A percentile compares a stretch with the other conserved stretches of the same genome.
phyloP scores from a whole-genome alignment of 2,797 vertebrate species.

The Staurois parvus region DNA sequence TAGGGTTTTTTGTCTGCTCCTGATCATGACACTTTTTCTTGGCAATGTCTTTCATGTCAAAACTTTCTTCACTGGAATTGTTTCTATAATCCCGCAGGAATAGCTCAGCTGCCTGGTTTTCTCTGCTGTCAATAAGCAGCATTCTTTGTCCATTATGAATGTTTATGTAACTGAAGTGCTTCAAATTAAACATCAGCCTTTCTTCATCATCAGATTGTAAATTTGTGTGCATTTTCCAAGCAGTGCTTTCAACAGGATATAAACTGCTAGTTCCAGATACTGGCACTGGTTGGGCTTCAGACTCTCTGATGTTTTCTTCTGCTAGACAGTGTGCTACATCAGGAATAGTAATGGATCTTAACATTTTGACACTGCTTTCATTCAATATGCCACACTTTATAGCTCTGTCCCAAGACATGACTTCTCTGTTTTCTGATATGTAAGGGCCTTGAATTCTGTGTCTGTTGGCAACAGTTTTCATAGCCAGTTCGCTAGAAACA shows the following conservation, averaged over 20 bases:
- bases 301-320: conserved; percentile 70
- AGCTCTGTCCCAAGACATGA: conserved; percentile 80
- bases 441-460: conserved; percentile 82
- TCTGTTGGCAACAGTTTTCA: conserved; percentile 80
- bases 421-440: conserved; percentile 79
- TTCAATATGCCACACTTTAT: conserved; percentile 71
- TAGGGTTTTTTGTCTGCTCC: conserved; percentile 44
- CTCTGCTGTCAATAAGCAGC: conserved; percentile 83
- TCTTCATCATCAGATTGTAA: conserved; percentile 68
- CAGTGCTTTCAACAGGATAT: conserved; percentile 11
- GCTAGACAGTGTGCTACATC: conserved; percentile 79
- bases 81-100: conserved; percentile 56
- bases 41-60: conserved; percentile 50
- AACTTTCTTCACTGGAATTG: not conserved
- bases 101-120: conserved; percentile 66
- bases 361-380: conserved; percentile 67
- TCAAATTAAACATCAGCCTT: conserved; percentile 81
- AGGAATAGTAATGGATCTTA: conserved; percentile 80
- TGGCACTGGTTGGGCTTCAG: conserved; percentile 68
- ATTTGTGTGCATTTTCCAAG: conserved; percentile 60
- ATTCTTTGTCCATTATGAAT: conserved; percentile 84
- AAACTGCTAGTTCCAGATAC: conserved; percentile 69
- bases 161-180: conserved; percentile 90
- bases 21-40: conserved; percentile 40
- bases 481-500: conserved; percentile 82